Base-by-base conservation (phyloP, 30 jellyfish, hydroid and myxozoan species). In the Hydractinia echinata region DNA sequence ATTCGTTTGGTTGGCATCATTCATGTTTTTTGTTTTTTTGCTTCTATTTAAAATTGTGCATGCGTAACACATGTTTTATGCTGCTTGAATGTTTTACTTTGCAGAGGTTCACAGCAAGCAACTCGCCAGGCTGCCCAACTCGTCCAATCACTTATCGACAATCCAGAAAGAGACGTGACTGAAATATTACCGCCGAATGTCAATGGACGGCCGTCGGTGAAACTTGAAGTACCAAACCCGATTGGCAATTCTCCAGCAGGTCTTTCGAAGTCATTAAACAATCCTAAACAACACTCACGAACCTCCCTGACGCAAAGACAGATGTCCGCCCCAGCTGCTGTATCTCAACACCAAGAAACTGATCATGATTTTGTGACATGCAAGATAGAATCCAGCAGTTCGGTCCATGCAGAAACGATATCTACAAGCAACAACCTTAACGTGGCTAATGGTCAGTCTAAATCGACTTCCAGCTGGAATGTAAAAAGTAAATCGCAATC, bases 91-190 rank as follows among this genome's bases (percentile, higher is more conserved):
- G 10, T 54, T 76, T 76, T 53, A 7, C 19, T 20, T 76, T 55
- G 8, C 77, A 87, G 96, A 84, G 98, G 98, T 11, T 82, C 96
- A 5, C 98, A 86, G 51, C 86, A 87, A 55, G 87, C 92, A 9
- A 87, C 98, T 54, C 81, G 95, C 61, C 96, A 85, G 71, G 98
- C 98, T 8, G 83, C 89, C 84, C 87, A 92, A 72, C 86, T 87
- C 48, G 86, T 92, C 60, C 96, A 92, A 70, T 95, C 96, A 67
- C 76, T 92, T 16, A 92, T 92, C 69, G 91, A 85, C 80, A 89
- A 92, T 67, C 98, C 98, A 7, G 98, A 92, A 21, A 64, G 94
- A 4, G 96, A 92, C 79, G 98, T 92, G 21, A 66, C 94, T 13
- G 98, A 92, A 79, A 92, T 92, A 21, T 73, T 92, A 5, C 98